These are phyloP conservation scores for Acronicta psi DNA, from an alignment of 2,888 invertebrate species.

Conservation along the genomic window DNA sequence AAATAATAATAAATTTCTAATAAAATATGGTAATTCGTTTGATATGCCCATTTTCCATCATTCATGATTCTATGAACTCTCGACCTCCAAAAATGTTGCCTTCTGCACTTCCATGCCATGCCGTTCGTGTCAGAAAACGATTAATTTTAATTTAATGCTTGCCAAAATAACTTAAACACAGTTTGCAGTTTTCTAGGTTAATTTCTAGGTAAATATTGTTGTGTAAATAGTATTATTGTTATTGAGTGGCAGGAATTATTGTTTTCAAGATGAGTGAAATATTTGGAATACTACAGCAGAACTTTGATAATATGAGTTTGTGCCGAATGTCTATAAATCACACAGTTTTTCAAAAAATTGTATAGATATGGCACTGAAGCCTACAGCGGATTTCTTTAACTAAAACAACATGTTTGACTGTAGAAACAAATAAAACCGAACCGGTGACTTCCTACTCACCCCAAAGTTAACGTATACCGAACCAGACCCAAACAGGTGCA, in stretches of 20 bases:
- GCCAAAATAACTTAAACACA: constrained; percentile 18
- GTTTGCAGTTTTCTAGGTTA: constrained; percentile 31
- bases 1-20: too few relatives aligned
- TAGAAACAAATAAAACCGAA: not conserved
- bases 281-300: not conserved
- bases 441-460: constrained; percentile 3
- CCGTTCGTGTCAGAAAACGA: constrained; percentile 35
- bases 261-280: constrained; percentile 1
- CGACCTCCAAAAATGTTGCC: constrained; percentile 20
- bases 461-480: constrained; percentile 10
- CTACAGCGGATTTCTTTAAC: too few relatives aligned
- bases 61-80: constrained; percentile 23
- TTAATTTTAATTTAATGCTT: constrained; percentile 17
- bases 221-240: too few relatives aligned
- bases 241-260: not conserved
- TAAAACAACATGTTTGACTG: too few relatives aligned
- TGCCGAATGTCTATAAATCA: too few relatives aligned
- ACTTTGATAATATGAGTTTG: too few relatives aligned
- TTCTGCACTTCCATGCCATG: constrained; percentile 19
- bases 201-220: constrained; percentile 9
- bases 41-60: not conserved
- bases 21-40: too few relatives aligned
- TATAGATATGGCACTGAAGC: too few relatives aligned
- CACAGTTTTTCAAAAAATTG: too few relatives aligned
- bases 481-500: constrained; percentile 12